Evolutionary conservation across 2,113 vertebrate species (phyloP), one percentile per base, ranked within the genome.

Genomic region (Laterallus jamaicensis): DNA sequence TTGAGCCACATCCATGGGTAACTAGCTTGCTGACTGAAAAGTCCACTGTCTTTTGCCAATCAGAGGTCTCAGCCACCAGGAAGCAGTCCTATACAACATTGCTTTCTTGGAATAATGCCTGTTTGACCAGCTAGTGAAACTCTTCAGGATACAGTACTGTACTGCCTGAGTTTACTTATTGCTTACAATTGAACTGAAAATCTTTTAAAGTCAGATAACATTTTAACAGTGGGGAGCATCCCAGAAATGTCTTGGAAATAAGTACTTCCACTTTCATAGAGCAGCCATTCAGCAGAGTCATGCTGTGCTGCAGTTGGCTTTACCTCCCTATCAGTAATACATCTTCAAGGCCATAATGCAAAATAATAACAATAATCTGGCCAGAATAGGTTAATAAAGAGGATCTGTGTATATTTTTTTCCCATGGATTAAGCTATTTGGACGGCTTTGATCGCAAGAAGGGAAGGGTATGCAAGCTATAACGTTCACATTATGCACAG

Each of bases 1-100:
- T 96, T 96, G 97, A 98, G 97, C 97, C 97, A 97, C 97, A 96
- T 98, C 97, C 94, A 94, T 95, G 97, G 96, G 97, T 98, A 98
- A 98, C 97, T 97, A 97, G 97, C 96, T 93, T 96, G 96, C 95
- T 97, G 95, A 96, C 94, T 97, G 96, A 95, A 95, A 96, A 97
- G 95, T 93, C 98, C 83, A 69, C 89, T 95, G 93, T 96, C 96
- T 97, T 94, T 92, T 97, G 96, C 96, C 97, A 93, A 95, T 95
- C 95, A 96, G 90, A 92, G 92, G 69, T 90, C 95, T 89, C 85
- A 95, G 93, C 88, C 96, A 96, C 96, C 87, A 93, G 91, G 93
- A 97, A 95, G 82, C 93, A 94, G 73, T 96, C 96, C 95, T 93
- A 81, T 90, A 87, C 92, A 90, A 86, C 86, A 86, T 95, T 92